These are phyloP conservation scores for Zootermopsis nevadensis DNA, from an alignment of 2,888 invertebrate genomes.

Conservation along the genomic window DNA sequence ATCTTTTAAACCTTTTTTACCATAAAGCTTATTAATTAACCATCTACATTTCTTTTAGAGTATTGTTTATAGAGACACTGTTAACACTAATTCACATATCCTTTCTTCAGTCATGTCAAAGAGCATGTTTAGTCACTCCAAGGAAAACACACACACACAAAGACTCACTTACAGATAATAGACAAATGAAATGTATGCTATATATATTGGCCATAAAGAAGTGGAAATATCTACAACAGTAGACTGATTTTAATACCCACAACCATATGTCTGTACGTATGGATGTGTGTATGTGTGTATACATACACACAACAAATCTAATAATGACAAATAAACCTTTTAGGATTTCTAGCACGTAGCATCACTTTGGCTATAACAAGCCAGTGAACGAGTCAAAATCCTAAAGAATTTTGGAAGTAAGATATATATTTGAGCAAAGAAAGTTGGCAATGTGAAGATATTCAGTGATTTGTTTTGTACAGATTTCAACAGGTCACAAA, in stretches of 20 bases:
- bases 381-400: constrained; percentile 19
- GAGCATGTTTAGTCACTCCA: constrained; percentile 5
- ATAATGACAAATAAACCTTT: constrained; percentile 8
- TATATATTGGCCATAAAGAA: background rate
- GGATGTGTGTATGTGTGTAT: no score
- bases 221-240: constrained; percentile 31
- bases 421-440: constrained; percentile 10
- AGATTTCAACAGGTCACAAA: constrained; percentile 13
- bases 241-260: background rate
- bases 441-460: constrained; percentile 19
- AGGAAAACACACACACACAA: background rate
- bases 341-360: constrained; percentile 2
- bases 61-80: background rate
- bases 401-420: constrained; percentile 13
- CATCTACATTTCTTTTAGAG: background rate
- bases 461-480: constrained; percentile 21
- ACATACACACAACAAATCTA: constrained; percentile 37
- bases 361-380: constrained; percentile 21
- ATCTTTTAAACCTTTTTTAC: background rate
- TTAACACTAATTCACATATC: background rate
- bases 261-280: background rate
- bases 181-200: constrained; percentile 4
- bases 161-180: constrained; percentile 2
- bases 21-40: constrained; percentile 5
- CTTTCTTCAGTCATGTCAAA: constrained; percentile 19